phyloP scores from a whole-genome alignment of 2,888 invertebrate species.

The Hetaerina titia region DNA sequence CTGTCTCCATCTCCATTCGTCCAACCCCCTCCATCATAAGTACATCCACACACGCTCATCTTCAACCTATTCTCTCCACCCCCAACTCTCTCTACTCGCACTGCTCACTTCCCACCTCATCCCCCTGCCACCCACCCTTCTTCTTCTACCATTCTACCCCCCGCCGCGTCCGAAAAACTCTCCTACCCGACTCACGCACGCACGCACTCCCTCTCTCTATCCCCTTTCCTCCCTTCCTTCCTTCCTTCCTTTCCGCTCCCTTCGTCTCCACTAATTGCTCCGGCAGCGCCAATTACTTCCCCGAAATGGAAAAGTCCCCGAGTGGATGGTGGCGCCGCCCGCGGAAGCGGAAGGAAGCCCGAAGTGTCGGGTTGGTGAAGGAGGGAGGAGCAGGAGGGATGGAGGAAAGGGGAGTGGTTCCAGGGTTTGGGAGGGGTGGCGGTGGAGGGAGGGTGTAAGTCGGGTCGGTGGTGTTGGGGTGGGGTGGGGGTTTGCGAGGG shows the following conservation, averaged over 20 bases:
- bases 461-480: background rate
- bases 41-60: background rate
- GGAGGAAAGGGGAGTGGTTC: background rate
- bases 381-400: background rate
- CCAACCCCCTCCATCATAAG: background rate
- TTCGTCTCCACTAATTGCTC: conserved; percentile 51
- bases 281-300: conserved; percentile 46
- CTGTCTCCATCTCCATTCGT: too few relatives aligned
- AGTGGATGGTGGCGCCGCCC: conserved; percentile 50
- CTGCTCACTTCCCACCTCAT: background rate
- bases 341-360: conserved; percentile 49
- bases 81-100: background rate
- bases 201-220: background rate
- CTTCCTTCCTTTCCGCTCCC: background rate
- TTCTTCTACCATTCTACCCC: background rate
- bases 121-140: background rate
- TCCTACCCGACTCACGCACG: background rate
- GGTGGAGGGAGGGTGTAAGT: background rate
- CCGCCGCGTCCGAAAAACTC: background rate
- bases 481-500: background rate
- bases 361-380: background rate
- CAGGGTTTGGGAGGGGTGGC: background rate
- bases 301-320: conserved; percentile 34
- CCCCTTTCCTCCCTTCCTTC: background rate
- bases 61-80: background rate